Base-by-base conservation (phyloP, 2,797 vertebrate genomes). In the Sparus aurata region DNA sequence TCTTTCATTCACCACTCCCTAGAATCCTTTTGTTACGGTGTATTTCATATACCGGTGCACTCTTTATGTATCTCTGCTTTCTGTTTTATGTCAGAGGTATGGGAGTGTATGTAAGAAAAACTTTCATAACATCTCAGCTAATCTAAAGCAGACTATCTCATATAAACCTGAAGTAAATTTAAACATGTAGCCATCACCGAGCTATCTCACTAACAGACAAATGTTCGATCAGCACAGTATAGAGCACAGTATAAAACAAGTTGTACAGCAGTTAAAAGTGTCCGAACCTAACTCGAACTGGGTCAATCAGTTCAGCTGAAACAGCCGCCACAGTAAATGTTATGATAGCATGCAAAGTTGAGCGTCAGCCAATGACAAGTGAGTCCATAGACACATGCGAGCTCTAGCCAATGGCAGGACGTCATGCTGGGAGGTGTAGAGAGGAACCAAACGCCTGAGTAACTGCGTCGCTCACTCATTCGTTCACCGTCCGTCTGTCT, bases 401-500 rank as follows among this genome's bases (percentile, higher is more conserved):
- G 25, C 52, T 66, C 46, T 3, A 66, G 85, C 78, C 86, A 87
- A 73, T 74, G 69, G 71, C 61, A 54, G 43, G 47, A 60, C 50
- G 12, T 70, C 91, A 68, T 64, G 77, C 87, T 77, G 87, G 38
- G 85, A 78, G 38, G 66, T 77, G 76, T 15, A 27, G 22, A 58
- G 45, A 75, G 69, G 52, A 89, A 85, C 85, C 84, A 76, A 87
- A 87, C 70, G 84, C 69, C 63, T 73, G 57, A 83, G 68, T 73
- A 46, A 75, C 65, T 89, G 74, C 41, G 81, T 61, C n/a, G 64
- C 60, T 89, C 87, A 91, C 61, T 90, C 90, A 91, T 67, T 90
- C 78, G 38, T 84, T 88, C 69, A 88, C 22, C 76, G 59, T 58
- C 91, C 90, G 45, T 92, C 87, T 93, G 91, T 83, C 80, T 74